Evolutionary conservation across 1,140 invertebrate species (phyloP).

Genomic region (Riptortus pedestris): DNA sequence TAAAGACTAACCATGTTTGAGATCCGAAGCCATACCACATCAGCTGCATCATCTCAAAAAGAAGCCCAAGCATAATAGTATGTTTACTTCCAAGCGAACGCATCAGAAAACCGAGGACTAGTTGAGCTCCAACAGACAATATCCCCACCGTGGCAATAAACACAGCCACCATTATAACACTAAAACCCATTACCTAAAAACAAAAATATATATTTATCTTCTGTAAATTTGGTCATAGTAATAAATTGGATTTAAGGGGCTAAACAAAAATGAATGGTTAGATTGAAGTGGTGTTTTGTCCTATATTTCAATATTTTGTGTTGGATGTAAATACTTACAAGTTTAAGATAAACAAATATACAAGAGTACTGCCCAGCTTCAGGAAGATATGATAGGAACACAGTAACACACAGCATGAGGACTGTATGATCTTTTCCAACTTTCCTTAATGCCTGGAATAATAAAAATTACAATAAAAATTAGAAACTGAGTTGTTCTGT

Average conservation of each 20-base stretch:
- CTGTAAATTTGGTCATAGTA: too few species aligned
- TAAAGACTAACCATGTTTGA: conserved; percentile 54
- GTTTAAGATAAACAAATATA: conserved; percentile 97
- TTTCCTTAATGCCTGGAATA: conserved; percentile 65
- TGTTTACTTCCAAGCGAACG: conserved; percentile 85
- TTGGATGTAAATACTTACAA: conserved; percentile 61
- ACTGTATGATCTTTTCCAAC: conserved; percentile 94
- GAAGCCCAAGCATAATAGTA: conserved; percentile 90
- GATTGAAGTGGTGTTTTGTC: not conserved
- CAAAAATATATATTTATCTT: not conserved
- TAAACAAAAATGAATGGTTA: conserved; percentile 21
- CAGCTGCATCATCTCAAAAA: conserved; percentile 93
- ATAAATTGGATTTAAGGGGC: too few species aligned
- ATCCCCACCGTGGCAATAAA: conserved; percentile 97
- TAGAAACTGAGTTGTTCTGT: too few species aligned
- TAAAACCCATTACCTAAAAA: conserved; percentile 85
- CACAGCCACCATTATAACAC: conserved; percentile 84
- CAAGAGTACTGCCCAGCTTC: conserved; percentile 98
- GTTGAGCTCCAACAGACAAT: conserved; percentile 90
- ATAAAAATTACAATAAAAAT: conserved; percentile 17
- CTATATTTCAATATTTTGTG: too few species aligned
- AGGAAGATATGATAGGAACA: conserved; percentile 96
- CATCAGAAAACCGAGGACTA: conserved; percentile 82
- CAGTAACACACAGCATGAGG: conserved; percentile 90
- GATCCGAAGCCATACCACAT: conserved; percentile 94